Evolutionary conservation across 2,797 vertebrate genomes (phyloP).

Genomic region (Poliocrania exsul): DNA sequence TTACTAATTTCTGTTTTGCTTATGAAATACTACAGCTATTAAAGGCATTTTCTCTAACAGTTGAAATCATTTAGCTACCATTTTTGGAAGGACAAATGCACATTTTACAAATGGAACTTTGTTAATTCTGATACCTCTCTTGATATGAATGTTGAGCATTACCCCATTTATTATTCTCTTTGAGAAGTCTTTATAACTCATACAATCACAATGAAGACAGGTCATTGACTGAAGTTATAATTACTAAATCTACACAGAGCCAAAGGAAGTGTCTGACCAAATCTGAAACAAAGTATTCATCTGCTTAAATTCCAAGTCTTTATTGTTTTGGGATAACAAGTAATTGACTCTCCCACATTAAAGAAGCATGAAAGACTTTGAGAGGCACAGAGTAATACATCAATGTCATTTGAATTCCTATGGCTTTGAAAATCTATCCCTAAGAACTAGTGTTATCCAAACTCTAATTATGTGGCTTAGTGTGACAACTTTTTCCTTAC

Average conservation of each 20-base stretch:
- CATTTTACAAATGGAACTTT: neutral
- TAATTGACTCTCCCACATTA: neutral
- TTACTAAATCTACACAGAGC: neutral
- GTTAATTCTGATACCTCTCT: neutral
- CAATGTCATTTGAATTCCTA: constrained; percentile 20
- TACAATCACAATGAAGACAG: neutral
- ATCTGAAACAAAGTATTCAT: neutral
- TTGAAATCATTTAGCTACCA: neutral
- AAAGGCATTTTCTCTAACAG: neutral
- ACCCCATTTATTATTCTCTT: neutral
- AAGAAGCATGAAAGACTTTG: neutral
- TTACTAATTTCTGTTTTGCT: neutral
- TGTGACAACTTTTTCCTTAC: neutral
- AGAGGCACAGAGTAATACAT: neutral
- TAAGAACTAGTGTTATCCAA: neutral
- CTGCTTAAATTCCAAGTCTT: neutral
- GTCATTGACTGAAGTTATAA: neutral
- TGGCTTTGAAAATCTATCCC: constrained; percentile 13
- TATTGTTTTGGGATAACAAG: neutral
- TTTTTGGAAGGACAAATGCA: neutral
- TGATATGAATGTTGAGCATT: neutral
- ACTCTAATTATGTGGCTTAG: neutral
- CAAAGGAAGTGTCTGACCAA: neutral
- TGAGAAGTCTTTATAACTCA: neutral
- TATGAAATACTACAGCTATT: neutral